Evolutionary conservation across 2,113 vertebrate species (phyloP), one percentile per base, ranked within the genome.

Genomic region (Neodon shergylaensis): DNA sequence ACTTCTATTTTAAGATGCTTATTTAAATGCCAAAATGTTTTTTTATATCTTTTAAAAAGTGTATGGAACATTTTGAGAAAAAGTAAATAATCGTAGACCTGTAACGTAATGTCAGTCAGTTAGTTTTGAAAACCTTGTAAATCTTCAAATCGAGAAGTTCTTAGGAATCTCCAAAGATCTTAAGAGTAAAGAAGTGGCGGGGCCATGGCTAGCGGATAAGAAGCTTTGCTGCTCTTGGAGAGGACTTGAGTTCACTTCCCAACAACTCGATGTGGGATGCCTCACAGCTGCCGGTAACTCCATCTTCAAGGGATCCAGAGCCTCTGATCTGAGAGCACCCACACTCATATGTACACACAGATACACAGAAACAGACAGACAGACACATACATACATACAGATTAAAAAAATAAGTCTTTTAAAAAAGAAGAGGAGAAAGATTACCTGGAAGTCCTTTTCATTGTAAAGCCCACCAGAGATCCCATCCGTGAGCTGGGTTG

Each of bases 41-140:
- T 72, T 87, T 47, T 91, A 54, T 14, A 33, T 91, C 31, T 81
- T 90, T 83, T 81, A 1, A 84, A 87, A 39, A 39, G n/a, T 52
- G 21, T 54, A 4, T 73, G 52, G 42, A 84, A 33, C 73, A 76
- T 92, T 92, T 92, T 93, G 16, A 94, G 83, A 54, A 70, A 74
- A 95, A 66, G 14, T 87, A 72, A 95, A 58, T 17, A 92, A 82
- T 82, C 61, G n/a, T 36, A 77, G 88, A 96, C n/a, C 58, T 92
- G 31, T 66, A n/a, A 77, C 13, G 65, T 74, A 83, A 52, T 81
- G 22, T 86, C 73, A 90, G 52, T 54, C 52, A 17, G n/a, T 82
- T 88, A 72, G 70, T 84, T 92, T 82, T 77, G 61, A 92, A 85
- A 91, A 36, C 47, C 19, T 70, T 84, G 16, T 63, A 9, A 89